Evolutionary conservation across 64 coral and sea anemone species (phyloP).

Genomic region (Stichodactyla mertensii): DNA sequence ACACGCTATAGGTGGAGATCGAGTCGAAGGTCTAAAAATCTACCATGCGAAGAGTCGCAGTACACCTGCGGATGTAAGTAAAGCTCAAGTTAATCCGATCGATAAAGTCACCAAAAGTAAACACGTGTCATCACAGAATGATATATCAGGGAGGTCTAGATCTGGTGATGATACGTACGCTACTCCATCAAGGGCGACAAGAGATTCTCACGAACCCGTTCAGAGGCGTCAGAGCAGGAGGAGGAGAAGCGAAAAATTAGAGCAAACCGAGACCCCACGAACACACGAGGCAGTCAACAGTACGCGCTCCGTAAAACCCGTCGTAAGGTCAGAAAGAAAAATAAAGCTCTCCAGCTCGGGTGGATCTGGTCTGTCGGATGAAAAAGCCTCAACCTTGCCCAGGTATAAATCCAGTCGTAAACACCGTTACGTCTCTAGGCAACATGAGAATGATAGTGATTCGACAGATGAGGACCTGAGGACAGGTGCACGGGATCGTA

Average conservation of each 20-base stretch:
- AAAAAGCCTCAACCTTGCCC: constrained; percentile 65
- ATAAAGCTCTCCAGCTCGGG: constrained; percentile 60
- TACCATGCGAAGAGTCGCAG: constrained; percentile 87
- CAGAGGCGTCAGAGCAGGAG: constrained; percentile 5
- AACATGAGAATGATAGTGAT: constrained; percentile 37
- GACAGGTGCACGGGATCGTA: constrained; percentile 7
- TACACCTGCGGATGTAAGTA: constrained; percentile 44
- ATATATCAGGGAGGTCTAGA: constrained; percentile 22
- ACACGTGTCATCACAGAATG: constrained; percentile 49
- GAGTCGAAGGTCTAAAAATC: constrained; percentile 63
- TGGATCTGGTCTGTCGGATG: constrained; percentile 8
- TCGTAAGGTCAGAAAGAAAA: constrained; percentile 77
- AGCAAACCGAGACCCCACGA: neutral
- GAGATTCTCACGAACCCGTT: neutral
- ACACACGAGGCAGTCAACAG: neutral
- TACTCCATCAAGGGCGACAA: neutral
- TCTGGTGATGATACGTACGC: neutral
- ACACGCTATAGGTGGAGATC: constrained; percentile 35
- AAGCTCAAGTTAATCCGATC: neutral
- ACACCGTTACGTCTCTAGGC: constrained; percentile 46
- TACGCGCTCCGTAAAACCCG: constrained; percentile 53
- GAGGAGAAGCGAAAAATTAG: constrained; percentile 13
- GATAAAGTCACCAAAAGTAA: constrained; percentile 16
- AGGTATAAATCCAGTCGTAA: constrained; percentile 52
- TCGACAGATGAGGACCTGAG: constrained; percentile 61